These are phyloP conservation scores for Oncorhynchus clarkii DNA, from an alignment of 2,113 vertebrate species.

Conservation along the genomic window DNA sequence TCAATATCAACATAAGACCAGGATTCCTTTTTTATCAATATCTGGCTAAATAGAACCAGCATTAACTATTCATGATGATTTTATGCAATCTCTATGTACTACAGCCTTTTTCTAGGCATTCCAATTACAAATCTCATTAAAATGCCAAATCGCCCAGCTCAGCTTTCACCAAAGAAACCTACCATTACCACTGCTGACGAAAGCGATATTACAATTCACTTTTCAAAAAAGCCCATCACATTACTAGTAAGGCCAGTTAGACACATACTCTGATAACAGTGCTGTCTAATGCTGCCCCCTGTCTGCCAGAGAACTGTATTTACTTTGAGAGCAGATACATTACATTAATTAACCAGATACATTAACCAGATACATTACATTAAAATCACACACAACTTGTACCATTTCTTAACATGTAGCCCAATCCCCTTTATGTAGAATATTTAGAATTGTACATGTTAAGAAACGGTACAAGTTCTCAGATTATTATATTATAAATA, in stretches of 20 bases:
- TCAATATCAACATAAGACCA: background rate
- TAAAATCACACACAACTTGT: no score
- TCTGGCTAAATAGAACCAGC: slow-evolving; percentile 23
- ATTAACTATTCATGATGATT: slow-evolving; percentile 39
- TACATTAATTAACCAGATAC: no score
- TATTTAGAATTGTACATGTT: no score
- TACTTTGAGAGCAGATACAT: background rate
- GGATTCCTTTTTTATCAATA: slow-evolving; percentile 7
- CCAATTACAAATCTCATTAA: background rate
- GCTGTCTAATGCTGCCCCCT: slow-evolving; percentile 75
- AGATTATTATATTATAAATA: no score
- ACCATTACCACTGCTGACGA: no score
- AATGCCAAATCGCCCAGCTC: background rate
- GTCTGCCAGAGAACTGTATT: slow-evolving; percentile 39
- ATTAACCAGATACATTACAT: no score
- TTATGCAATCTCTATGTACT: slow-evolving; percentile 21
- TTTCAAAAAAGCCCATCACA: no score
- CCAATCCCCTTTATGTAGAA: no score
- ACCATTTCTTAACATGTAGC: no score
- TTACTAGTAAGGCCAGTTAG: no score
- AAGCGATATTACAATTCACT: slow-evolving; percentile 9
- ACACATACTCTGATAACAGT: slow-evolving; percentile 9
- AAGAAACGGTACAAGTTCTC: no score
- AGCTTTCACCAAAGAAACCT: no score
- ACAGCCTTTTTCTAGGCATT: background rate